Base-by-base conservation (phyloP, 1,140 invertebrate species). In the Scaptodrosophila lebanonensis region DNA sequence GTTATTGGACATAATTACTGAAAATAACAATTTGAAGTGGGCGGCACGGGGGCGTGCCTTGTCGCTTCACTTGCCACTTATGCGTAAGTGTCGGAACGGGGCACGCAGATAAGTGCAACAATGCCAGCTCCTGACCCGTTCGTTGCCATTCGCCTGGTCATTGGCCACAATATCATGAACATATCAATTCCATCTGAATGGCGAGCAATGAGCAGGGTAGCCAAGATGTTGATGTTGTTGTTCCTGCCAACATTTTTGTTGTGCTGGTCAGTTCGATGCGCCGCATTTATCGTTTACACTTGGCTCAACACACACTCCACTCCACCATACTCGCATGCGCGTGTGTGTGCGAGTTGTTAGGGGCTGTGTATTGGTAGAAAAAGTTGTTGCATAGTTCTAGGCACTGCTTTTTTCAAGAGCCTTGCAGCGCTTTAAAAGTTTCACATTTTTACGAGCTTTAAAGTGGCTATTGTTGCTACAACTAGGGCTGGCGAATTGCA, bases 1-100 rank as follows among this genome's bases (percentile, higher is more conserved):
- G 68, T 79, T 83, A 79, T 79, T 79, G 75, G 61, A 79, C 76
- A 79, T 79, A 79, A 79, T 79, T 79, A 79, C 73, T 66, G 73
- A 82, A 82, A 75, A 79, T 79, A 79, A 79, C 73, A 66, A 82
- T 79, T 79, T 67, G 18, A 29, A 6, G 13, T 11, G 7, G 8
- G 15, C 4, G 13, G 6, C 38, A 9, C 9, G 22, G 49, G 5
- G 45, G 17, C 53, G 52, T 25, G 32, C 30, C 40, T 32, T 4
- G 32, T 16, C 50, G 7, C 8, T 15, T 13, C 33, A 18, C 29
- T 43, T 42, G 48, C 65, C 57, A 76, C 66, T 75, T 75, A 66
- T 77, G 73, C 73, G 73, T 77, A 61, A 53, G 68, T 51, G 51
- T 75, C 73, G 56, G 73, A 69, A 35, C 68, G 57, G n/a, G n/a